phyloP scores from a whole-genome alignment of 2,113 vertebrate genomes.

The Cairina moschata region DNA sequence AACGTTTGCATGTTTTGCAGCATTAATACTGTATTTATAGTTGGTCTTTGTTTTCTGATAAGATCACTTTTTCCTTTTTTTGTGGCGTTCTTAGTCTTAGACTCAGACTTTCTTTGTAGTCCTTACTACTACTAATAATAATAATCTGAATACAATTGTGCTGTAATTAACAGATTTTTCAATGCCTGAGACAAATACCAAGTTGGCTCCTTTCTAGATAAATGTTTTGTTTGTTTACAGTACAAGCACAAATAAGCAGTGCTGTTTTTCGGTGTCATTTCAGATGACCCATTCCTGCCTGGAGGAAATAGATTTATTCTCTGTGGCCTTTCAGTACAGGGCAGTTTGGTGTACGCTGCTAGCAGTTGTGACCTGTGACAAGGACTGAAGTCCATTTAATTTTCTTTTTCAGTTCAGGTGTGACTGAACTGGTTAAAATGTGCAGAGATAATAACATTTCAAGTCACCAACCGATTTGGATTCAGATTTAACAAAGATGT shows the following conservation, averaged over 20 bases:
- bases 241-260: not conserved
- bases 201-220: not conserved
- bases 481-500: not conserved
- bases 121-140: no score
- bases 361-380: not conserved
- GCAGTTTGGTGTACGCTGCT: rapidly evolving
- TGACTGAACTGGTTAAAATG: not conserved
- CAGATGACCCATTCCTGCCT: not conserved
- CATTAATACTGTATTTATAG: not conserved
- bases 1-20: not conserved
- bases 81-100: not conserved
- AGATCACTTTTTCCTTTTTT: not conserved
- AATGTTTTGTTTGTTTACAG: not conserved
- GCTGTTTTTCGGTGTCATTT: not conserved
- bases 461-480: not conserved
- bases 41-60: not conserved
- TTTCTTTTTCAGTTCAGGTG: not conserved
- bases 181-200: not conserved
- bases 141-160: not conserved
- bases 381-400: not conserved
- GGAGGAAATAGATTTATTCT: rapidly evolving
- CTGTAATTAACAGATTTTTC: not conserved
- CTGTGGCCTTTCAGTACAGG: rapidly evolving
- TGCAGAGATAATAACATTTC: not conserved
- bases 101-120: not conserved